A percentile compares a stretch with the other conserved stretches of the same genome.
Evolutionary conservation across 2,888 invertebrate species (phyloP).

Genomic region (Plutella xylostella): DNA sequence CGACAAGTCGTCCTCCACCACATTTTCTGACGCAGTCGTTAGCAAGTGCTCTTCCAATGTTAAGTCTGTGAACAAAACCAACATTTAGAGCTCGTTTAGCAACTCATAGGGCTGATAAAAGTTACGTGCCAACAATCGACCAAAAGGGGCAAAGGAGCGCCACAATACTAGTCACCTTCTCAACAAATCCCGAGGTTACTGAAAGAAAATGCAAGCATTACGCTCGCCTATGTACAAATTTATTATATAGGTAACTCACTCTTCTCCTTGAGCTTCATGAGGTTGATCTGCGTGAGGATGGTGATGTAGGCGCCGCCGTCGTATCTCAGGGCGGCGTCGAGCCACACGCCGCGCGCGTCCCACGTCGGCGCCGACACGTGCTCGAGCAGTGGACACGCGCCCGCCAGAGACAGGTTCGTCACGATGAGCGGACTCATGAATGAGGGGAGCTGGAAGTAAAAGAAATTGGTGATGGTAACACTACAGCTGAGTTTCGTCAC

Average conservation of each 20-base stretch:
- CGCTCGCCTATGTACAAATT: too few species aligned
- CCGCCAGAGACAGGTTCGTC: conserved; percentile 79
- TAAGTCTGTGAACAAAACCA: conserved; percentile 32
- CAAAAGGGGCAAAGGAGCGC: too few species aligned
- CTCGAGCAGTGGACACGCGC: conserved; percentile 74
- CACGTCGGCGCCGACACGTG: conserved; percentile 74
- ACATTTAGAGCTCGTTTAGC: too few species aligned
- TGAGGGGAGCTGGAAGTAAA: conserved; percentile 78
- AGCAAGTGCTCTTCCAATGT: conserved; percentile 47
- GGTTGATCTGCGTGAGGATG: conserved; percentile 89
- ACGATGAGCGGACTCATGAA: conserved; percentile 88
- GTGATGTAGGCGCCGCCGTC: conserved; percentile 84
- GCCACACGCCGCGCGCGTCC: conserved; percentile 89
- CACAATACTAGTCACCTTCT: too few species aligned
- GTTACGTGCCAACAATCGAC: too few species aligned
- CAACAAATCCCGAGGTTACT: too few species aligned
- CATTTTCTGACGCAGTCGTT: conserved; percentile 23
- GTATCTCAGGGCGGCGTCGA: conserved; percentile 85
- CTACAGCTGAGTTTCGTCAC: too few species aligned
- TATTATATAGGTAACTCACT: too few species aligned
- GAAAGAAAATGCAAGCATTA: too few species aligned
- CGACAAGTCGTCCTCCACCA: conserved; percentile 25
- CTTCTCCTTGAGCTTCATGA: conserved; percentile 62
- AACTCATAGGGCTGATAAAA: too few species aligned
- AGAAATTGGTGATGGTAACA: too few species aligned